Evolutionary conservation across 1,140 invertebrate species (phyloP), one percentile per base, ranked within the genome.

Genomic region (Drosophila bifasciata): DNA sequence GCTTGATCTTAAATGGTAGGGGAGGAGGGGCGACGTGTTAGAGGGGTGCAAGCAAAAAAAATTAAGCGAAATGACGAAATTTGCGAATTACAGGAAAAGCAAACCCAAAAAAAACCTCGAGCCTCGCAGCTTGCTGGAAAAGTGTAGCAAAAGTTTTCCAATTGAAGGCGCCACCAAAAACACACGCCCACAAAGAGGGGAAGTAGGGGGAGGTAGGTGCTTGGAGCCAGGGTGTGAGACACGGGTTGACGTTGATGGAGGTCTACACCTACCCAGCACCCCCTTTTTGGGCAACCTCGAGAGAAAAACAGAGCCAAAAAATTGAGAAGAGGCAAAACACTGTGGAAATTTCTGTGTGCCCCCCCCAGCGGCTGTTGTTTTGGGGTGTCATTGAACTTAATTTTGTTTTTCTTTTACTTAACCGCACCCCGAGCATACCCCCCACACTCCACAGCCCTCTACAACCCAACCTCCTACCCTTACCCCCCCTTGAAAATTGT

Each of bases 111-210:
- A 15, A 21, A 62, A 36, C n/a, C n/a, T n/a, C n/a, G n/a, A n/a
- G 5, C 11, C 45, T 13, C 32, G n/a, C 19, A 21, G 19, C 19
- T 1, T 3, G 19, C 23, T 49, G 52, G 56, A 43, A 56, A 85
- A 86, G 81, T 78, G 83, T 80, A 86, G 61, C 80, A 85, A 85
- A 85, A 85, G 81, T 85, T 85, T 86, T 85, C 77, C 83, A 86
- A 86, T 85, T 81, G 76, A 84, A 76, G 57, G 48, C 61, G 45
- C 55, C 45, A 51, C 50, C 49, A 23, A n/a, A 43, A 25, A 13
- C 44, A 19, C 46, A 55, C 25, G 41, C 48, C 19, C 28, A 59
- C 56, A 39, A 40, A 52, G 21, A 21, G 16, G 19, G 23, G n/a
- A n/a, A n/a, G n/a, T n/a, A n/a, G n/a, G n/a, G 16, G 9, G 5